Base-by-base conservation (phyloP, 2,888 invertebrate genomes). In the Epirrita christyi region DNA sequence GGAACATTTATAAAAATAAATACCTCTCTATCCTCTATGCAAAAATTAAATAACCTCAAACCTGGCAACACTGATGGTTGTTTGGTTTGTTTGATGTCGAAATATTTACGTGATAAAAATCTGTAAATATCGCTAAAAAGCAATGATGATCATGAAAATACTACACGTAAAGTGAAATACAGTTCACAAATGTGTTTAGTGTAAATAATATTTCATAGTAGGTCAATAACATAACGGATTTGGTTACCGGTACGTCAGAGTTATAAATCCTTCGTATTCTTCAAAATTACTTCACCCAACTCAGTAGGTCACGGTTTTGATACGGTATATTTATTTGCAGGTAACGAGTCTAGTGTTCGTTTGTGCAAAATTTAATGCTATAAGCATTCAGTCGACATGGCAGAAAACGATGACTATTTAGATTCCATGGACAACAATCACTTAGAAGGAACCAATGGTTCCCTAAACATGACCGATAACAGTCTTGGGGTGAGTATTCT, bases 371-470 rank as follows among this genome's bases (percentile, higher is more conserved):
- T 75, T 84, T 81, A 67, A 85, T 85, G 83, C 70, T 73, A 78
- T 67, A 67, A 64, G 68, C 64, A 75, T 66, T 66, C 69, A 70
- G 78, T 80, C 80, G 85, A 82, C 76, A 91, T 91, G 91, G 91
- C 91, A 75, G 91, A 91, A 77, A 91, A 88, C 86, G 91, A 89
- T 77, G 92, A 92, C 76, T 91, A 88, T 88, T 83, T 89, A 80
- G 91, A 92, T 72, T 84, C 91, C 64, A 85, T 91, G 78, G 91
- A 91, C 72, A 90, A 88, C 81, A 90, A 91, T 86, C 91, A 91
- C 64, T 88, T 93, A 76, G 94, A 94, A 79, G 94, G 94, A 73
- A 92, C 93, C 62, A 94, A 94, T 88, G 94, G 94, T 71, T 93
- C 92, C 68, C 67, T 92, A 70, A 92, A 90, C 70, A 90, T 92